Evolutionary conservation across 2,888 invertebrate species (phyloP).

Genomic region (Apamea epomidion): DNA sequence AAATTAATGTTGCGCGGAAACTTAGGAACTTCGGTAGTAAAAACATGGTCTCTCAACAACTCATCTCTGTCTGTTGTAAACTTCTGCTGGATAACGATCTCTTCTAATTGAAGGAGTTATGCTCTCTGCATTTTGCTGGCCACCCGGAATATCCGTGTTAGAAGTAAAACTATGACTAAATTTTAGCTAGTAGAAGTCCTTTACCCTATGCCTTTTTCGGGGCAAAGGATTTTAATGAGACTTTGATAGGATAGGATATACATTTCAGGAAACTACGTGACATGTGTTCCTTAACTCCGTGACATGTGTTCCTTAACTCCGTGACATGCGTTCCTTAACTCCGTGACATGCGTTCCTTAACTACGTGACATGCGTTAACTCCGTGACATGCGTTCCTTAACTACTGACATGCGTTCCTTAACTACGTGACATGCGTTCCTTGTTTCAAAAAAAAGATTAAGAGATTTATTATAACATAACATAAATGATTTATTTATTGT

Average conservation of each 20-base stretch:
- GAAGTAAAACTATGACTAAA: not conserved
- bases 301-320: no score
- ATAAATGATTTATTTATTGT: no score
- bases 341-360: no score
- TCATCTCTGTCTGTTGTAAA: slow-evolving; percentile 36
- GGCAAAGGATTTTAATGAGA: not conserved
- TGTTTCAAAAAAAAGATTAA: no score
- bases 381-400: no score
- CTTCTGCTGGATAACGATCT: slow-evolving; percentile 41
- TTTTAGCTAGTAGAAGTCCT: not conserved
- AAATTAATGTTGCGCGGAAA: slow-evolving; percentile 65
- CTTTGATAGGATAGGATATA: not conserved
- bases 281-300: not conserved
- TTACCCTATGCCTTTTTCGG: not conserved
- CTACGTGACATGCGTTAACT: no score
- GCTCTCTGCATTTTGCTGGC: not conserved
- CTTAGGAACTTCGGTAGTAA: slow-evolving; percentile 51
- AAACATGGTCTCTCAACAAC: slow-evolving; percentile 36
- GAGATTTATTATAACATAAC: no score
- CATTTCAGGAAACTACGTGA: not conserved
- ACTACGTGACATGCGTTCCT: no score
- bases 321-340: no score
- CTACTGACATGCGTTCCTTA: no score
- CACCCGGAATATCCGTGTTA: not conserved
- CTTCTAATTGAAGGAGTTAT: slow-evolving; percentile 42